Evolutionary conservation across 2,888 invertebrate species (phyloP).

Genomic region (Metallyticus violacea): DNA sequence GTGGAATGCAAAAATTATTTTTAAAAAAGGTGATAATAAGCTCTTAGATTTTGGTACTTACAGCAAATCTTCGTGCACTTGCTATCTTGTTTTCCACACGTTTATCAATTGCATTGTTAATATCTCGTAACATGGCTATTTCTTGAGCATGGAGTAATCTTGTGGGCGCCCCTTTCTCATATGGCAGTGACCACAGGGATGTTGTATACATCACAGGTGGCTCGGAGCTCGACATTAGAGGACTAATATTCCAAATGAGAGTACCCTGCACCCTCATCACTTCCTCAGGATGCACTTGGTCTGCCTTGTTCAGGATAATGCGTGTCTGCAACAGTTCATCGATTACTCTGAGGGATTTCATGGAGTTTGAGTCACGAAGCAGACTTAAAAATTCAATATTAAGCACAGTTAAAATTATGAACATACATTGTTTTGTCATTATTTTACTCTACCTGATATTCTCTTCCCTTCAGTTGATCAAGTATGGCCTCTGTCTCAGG

Average conservation of each 20-base stretch:
- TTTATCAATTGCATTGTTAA: constrained; percentile 80
- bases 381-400: too few relatives aligned
- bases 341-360: too few relatives aligned
- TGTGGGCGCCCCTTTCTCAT: constrained; percentile 75
- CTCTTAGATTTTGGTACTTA: constrained; percentile 56
- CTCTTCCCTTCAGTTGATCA: constrained; percentile 90
- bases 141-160: constrained; percentile 85
- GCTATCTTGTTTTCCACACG: constrained; percentile 92
- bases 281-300: constrained; percentile 88
- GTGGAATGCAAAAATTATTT: too few relatives aligned
- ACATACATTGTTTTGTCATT: too few relatives aligned
- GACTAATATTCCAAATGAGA: constrained; percentile 95
- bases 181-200: constrained; percentile 84
- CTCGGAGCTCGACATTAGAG: constrained; percentile 90
- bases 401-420: too few relatives aligned
- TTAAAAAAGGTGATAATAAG: background rate
- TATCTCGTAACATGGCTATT: constrained; percentile 79
- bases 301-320: constrained; percentile 92
- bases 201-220: constrained; percentile 91
- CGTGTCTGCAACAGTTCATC: constrained; percentile 68
- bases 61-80: constrained; percentile 91
- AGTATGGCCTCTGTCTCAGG: constrained; percentile 92
- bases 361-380: too few relatives aligned
- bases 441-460: constrained; percentile 66
- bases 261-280: constrained; percentile 91